Evolutionary conservation across 2,888 invertebrate genomes (phyloP).

Genomic region (Ormyrus labotus): DNA sequence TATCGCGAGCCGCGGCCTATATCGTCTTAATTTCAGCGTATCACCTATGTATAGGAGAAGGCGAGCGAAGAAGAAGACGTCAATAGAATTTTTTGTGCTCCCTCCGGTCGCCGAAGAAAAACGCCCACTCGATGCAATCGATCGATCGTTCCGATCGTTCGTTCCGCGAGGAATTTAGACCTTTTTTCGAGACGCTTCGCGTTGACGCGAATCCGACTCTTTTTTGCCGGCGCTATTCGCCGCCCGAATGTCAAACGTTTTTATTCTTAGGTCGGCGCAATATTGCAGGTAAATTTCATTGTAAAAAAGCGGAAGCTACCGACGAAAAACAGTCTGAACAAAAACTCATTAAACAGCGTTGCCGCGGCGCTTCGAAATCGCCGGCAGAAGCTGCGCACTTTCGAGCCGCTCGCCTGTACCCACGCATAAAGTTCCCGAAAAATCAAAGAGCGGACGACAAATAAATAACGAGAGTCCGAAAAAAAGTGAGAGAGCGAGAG

Average conservation of each 20-base stretch:
- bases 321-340: no score
- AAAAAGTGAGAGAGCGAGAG: neutral
- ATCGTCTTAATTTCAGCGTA: conserved; percentile 55
- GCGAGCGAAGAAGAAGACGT: conserved; percentile 24
- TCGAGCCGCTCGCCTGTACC: neutral
- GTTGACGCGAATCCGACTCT: conserved; percentile 11
- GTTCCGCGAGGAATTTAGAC: conserved; percentile 32
- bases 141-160: conserved; percentile 27
- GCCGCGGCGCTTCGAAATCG: no score
- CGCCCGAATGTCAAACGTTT: neutral
- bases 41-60: conserved; percentile 14
- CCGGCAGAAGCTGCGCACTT: neutral
- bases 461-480: conserved; percentile 33
- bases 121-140: conserved; percentile 38
- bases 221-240: neutral
- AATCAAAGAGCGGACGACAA: conserved; percentile 47
- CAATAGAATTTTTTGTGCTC: conserved; percentile 31
- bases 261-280: conserved; percentile 8
- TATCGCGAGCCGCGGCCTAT: conserved; percentile 34
- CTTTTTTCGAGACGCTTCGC: conserved; percentile 1
- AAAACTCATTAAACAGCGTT: no score
- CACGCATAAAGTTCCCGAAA: conserved; percentile 21
- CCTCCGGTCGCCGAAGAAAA: conserved; percentile 23
- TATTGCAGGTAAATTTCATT: neutral
- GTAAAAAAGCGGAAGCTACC: neutral